A percentile compares a stretch with the other conserved stretches of the same genome.
Conservation (phyloP, 2,113 vertebrate genomes). For the Melozone crissalis region DNA sequence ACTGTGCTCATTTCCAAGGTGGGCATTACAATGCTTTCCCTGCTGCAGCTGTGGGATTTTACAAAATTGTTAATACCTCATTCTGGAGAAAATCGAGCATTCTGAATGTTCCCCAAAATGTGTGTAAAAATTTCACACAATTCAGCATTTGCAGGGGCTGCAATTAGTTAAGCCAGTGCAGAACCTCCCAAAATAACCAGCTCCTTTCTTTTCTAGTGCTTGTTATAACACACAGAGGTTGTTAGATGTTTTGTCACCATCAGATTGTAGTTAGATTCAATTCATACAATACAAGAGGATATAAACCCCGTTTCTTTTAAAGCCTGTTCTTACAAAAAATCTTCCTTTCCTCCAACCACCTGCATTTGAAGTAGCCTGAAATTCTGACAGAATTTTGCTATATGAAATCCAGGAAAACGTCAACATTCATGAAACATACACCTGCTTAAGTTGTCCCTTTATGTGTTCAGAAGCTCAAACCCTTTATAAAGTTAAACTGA, state of each 20-base stretch:
- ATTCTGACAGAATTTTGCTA: not conserved
- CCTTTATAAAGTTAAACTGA: not conserved
- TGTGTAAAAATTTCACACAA: not conserved
- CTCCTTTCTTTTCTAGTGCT: not conserved
- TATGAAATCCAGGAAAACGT: not conserved
- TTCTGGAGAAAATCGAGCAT: slow-evolving; percentile 30
- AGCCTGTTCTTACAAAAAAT: not conserved
- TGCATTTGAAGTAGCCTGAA: not conserved
- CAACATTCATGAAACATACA: not conserved
- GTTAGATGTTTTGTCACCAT: not conserved
- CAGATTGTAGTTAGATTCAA: not conserved
- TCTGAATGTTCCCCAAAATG: not conserved
- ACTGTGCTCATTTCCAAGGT: not conserved
- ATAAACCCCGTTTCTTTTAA: not conserved
- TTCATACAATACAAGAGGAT: not conserved
- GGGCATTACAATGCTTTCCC: not conserved
- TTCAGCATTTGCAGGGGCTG: not conserved
- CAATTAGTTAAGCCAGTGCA: not conserved
- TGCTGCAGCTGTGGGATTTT: not conserved
- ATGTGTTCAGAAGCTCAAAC: not conserved
- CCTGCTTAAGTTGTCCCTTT: not conserved
- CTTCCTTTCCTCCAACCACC: not conserved
- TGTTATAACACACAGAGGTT: not conserved
- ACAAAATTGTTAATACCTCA: not conserved
- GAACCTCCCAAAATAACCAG: not conserved